Evolutionary conservation across 37 sponge, comb jelly and placozoan genomes (phyloP).

Genomic region (Amphimedon queenslandica): DNA sequence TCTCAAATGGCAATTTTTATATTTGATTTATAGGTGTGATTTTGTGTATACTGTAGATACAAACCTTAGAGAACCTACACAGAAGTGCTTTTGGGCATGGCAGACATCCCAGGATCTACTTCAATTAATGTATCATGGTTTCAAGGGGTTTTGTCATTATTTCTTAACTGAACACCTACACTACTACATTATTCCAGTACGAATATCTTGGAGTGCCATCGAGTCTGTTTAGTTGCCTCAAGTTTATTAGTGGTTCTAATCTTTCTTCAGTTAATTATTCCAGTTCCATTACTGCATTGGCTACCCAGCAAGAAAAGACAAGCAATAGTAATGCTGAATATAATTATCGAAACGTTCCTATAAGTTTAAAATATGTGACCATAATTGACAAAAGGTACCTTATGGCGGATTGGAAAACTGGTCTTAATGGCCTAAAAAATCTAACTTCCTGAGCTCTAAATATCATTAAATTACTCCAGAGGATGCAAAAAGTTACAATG

Average conservation of each 20-base stretch:
- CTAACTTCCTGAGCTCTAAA: too few relatives aligned
- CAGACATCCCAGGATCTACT: slow-evolving; percentile 33
- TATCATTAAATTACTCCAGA: too few relatives aligned
- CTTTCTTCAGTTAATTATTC: slow-evolving; percentile 19
- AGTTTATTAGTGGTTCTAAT: slow-evolving; percentile 24
- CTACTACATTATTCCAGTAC: slow-evolving; percentile 5
- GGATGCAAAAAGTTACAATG: too few relatives aligned
- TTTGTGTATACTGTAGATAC: background rate
- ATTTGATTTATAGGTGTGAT: background rate
- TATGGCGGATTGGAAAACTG: too few relatives aligned
- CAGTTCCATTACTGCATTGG: slow-evolving; percentile 7
- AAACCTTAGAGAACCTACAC: slow-evolving; percentile 6
- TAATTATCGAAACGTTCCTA: background rate
- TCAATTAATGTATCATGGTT: slow-evolving; percentile 19
- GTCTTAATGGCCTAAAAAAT: too few relatives aligned
- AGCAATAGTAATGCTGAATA: background rate
- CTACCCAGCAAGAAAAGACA: background rate
- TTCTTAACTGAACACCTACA: slow-evolving; percentile 7
- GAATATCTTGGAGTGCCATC: slow-evolving; percentile 4
- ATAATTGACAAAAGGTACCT: too few relatives aligned
- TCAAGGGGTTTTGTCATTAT: slow-evolving; percentile 20
- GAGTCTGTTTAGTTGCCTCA: slow-evolving; percentile 20
- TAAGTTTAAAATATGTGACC: background rate
- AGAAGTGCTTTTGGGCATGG: slow-evolving; percentile 14
- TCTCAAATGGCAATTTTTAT: background rate